These are phyloP conservation scores for Bubalus kerabau DNA, from an alignment of 2,113 vertebrate species.

Conservation along the genomic window DNA sequence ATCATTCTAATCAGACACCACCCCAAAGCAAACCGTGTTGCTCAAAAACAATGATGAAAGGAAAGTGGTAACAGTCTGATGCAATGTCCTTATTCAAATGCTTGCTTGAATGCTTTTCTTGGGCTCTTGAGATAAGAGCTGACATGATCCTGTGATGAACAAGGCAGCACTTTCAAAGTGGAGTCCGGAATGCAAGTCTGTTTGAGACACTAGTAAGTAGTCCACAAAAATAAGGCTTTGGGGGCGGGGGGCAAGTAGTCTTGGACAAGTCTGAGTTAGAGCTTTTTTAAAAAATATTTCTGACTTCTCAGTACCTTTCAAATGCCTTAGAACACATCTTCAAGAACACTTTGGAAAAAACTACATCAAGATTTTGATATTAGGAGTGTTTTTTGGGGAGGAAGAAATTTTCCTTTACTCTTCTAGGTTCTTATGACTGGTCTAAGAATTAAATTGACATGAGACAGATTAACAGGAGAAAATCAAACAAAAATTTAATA, in stretches of 20 bases:
- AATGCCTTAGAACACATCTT: neutral
- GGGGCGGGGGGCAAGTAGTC: neutral
- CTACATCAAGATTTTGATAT: neutral
- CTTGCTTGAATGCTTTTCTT: neutral
- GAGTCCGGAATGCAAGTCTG: neutral
- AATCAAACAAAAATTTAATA: neutral
- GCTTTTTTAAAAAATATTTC: neutral
- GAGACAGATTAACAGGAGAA: neutral
- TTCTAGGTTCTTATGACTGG: neutral
- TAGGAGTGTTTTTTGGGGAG: neutral
- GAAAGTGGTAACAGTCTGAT: constrained; percentile 28
- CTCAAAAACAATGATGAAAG: constrained; percentile 44
- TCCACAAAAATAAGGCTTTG: neutral
- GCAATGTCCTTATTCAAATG: constrained; percentile 28
- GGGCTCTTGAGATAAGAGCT: neutral
- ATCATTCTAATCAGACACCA: constrained; percentile 50
- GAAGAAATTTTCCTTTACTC: neutral
- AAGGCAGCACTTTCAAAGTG: neutral
- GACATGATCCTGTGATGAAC: neutral
- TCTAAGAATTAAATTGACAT: neutral
- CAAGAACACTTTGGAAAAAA: neutral
- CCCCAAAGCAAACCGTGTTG: constrained; percentile 12
- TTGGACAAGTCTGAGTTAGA: neutral
- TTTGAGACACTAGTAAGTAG: neutral
- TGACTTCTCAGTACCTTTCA: neutral